Evolutionary conservation across 2,113 vertebrate species (phyloP), one percentile per base, ranked within the genome.

Genomic region (Leptosomus discolor): DNA sequence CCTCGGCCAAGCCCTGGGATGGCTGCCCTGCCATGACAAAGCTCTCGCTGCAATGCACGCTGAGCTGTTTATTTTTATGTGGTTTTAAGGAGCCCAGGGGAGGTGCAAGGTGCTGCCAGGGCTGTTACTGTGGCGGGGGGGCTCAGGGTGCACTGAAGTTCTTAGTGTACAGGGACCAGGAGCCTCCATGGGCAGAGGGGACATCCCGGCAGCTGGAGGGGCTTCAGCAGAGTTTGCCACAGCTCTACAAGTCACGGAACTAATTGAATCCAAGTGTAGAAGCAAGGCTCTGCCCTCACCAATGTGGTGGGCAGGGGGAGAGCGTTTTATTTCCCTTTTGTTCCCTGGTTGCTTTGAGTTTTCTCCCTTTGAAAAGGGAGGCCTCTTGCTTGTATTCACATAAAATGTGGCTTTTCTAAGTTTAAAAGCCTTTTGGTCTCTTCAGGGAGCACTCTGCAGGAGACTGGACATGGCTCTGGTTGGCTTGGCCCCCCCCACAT

Each of bases 341-440:
- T 92, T 96, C 96, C 91, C 89, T 14, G 51, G 37, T 71, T 73
- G 86, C 96, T 96, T 96, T 94, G 93, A 92, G 95, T 79, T 96
- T 64, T 68, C 53, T 73, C 36, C 69, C 93, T 96, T 94, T 94
- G 83, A 95, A 91, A 78, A 86, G 71, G 20, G 86, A 91, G 93
- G 79, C 93, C 92, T 97, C 92, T 95, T 18, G 14, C 80, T 83
- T 94, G 75, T 20, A 36, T 64, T 92, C 89, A 74, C 79, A 94
- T 79, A 69, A 95, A 96, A 94, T 83, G 79, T 56, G 89, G 83
- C 86, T 97, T 89, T 91, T 60, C 93, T 37, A 69, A 73, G 75
- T 88, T 95, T 86, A 74, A 95, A 96, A 95, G 95, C 57, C 86
- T 92, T 96, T 94, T 92, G 79, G 83, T 95, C 92, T 96, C 92